Conservation (phyloP, 2,797 vertebrate species). For the Bufotes viridis region DNA sequence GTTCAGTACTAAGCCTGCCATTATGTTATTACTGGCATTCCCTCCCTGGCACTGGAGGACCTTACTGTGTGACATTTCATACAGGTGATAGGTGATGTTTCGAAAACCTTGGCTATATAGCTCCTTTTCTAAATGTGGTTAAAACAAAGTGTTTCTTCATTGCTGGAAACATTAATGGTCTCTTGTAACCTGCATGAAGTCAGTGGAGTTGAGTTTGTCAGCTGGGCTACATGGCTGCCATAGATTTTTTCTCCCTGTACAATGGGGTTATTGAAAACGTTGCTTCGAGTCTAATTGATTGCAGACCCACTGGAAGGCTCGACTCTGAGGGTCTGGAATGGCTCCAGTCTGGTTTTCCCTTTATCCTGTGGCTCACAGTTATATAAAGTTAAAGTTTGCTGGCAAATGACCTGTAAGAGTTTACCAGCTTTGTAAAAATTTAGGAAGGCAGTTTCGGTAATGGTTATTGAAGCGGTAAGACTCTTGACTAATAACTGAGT, state of each 20-base stretch:
- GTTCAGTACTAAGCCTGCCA: no score
- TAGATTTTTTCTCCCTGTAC: slow-evolving; percentile 67
- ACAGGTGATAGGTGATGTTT: slow-evolving; percentile 61
- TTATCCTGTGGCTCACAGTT: slow-evolving; percentile 12
- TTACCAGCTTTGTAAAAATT: slow-evolving; percentile 1
- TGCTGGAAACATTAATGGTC: slow-evolving; percentile 63
- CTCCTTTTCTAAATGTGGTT: slow-evolving; percentile 60
- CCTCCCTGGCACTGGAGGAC: slow-evolving; percentile 31
- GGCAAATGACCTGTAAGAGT: slow-evolving; percentile 33
- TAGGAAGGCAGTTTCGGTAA: slow-evolving; percentile 15
- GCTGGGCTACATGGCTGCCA: slow-evolving; percentile 65
- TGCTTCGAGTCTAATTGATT: slow-evolving; percentile 72
- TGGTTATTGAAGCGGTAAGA: slow-evolving; percentile 41
- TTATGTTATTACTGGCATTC: no score
- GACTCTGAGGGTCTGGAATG: slow-evolving; percentile 65
- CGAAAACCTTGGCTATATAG: slow-evolving; percentile 70
- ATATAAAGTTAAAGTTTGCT: slow-evolving; percentile 34
- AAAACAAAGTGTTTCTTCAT: slow-evolving; percentile 75
- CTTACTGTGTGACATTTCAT: slow-evolving; percentile 54
- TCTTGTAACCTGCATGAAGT: slow-evolving; percentile 70
- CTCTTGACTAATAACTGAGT: slow-evolving; percentile 13
- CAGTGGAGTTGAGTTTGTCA: slow-evolving; percentile 71
- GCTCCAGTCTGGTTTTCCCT: slow-evolving; percentile 71
- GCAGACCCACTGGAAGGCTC: slow-evolving; percentile 68
- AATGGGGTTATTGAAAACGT: slow-evolving; percentile 76